Conservation (phyloP, 2,888 invertebrate species). For the Oscheius onirici region DNA sequence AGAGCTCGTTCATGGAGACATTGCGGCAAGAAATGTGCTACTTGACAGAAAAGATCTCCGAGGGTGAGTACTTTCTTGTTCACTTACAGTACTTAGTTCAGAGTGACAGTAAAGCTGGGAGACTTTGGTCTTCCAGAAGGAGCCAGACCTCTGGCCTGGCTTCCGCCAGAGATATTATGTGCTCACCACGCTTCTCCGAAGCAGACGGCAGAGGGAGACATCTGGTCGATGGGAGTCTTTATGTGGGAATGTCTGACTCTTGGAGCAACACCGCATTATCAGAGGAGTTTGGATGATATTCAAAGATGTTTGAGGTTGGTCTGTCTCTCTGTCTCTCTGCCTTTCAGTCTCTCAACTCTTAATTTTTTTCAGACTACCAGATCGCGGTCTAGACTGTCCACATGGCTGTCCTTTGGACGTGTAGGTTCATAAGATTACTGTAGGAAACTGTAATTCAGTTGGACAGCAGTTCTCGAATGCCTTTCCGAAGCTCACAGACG, state of each 20-base stretch:
- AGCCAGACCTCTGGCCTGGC: constrained; percentile 65
- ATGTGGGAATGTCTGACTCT: constrained; percentile 68
- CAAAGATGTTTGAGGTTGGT: constrained; percentile 37
- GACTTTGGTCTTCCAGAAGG: constrained; percentile 68
- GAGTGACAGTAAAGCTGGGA: constrained; percentile 61
- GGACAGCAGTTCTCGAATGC: constrained; percentile 62
- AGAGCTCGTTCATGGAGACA: constrained; percentile 68
- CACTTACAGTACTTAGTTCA: not conserved
- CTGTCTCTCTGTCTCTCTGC: too few relatives aligned
- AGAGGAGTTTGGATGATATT: constrained; percentile 64
- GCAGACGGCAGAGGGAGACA: constrained; percentile 67
- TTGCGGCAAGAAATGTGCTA: constrained; percentile 65
- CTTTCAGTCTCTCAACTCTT: too few relatives aligned
- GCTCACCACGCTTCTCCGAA: constrained; percentile 56
- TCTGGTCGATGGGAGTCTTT: constrained; percentile 68
- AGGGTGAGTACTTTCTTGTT: constrained; percentile 37
- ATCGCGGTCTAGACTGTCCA: constrained; percentile 65
- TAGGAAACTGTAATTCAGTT: constrained; percentile 42
- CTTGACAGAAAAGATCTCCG: constrained; percentile 57
- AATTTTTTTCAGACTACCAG: constrained; percentile 54
- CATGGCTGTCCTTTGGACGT: constrained; percentile 63
- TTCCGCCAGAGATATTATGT: constrained; percentile 66
- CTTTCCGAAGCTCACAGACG: constrained; percentile 65
- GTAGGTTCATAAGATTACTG: constrained; percentile 55
- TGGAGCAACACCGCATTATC: constrained; percentile 67